These are phyloP conservation scores for Flexamia atlantica DNA, from an alignment of 2,888 invertebrate species.

Conservation along the genomic window DNA sequence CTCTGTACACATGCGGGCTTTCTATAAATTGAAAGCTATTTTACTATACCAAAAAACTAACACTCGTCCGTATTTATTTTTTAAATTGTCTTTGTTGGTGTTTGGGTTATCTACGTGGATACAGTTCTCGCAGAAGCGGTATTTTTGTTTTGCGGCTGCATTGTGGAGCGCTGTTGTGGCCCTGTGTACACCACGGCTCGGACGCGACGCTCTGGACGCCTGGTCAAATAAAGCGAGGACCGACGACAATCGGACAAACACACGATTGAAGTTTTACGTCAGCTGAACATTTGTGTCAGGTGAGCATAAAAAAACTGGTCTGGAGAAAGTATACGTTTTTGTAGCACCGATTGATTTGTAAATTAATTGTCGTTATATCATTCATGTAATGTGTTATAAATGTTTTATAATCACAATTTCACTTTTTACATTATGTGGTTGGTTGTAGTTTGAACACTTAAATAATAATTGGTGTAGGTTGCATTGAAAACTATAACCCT, in stretches of 20 bases:
- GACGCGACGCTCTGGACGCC: conserved; percentile 2
- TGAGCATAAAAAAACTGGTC: neutral
- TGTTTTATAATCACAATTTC: too few species aligned
- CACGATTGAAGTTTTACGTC: neutral
- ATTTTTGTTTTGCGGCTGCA: conserved; percentile 27
- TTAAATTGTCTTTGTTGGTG: conserved; percentile 48
- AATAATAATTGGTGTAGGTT: too few species aligned
- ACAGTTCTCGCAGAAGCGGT: conserved; percentile 11
- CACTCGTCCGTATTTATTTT: conserved; percentile 52
- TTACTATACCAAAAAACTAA: conserved; percentile 50
- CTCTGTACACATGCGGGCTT: conserved; percentile 20
- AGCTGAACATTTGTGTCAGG: neutral
- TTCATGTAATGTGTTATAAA: too few species aligned
- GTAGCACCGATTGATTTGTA: too few species aligned
- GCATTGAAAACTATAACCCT: too few species aligned
- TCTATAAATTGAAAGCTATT: conserved; percentile 57
- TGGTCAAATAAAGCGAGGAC: conserved; percentile 28
- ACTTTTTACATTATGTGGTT: too few species aligned
- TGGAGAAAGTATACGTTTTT: neutral
- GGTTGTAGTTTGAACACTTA: too few species aligned
- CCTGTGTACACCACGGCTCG: neutral
- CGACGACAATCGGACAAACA: conserved; percentile 24
- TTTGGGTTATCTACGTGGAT: conserved; percentile 50
- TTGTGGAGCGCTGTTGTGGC: neutral
- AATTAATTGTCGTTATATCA: too few species aligned